A percentile compares a stretch with the other conserved stretches of the same genome.
phyloP scores from a whole-genome alignment of 2,888 invertebrate species.

The Tachystola acroxantha region DNA sequence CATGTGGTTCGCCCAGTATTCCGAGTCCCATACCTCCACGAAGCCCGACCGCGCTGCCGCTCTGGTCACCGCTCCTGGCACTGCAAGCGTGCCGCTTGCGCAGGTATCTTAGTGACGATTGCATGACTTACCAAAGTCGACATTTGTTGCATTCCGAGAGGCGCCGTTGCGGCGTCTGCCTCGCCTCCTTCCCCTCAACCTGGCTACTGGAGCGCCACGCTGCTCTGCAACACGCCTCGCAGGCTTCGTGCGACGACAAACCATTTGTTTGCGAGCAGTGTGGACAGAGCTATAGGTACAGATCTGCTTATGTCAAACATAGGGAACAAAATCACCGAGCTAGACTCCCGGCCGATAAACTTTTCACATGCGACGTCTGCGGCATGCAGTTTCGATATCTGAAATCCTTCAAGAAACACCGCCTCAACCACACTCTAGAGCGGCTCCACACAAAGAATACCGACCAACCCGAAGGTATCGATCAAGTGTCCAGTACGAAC shows the following conservation, averaged over 20 bases:
- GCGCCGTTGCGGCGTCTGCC: constrained; percentile 88
- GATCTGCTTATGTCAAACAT: constrained; percentile 86
- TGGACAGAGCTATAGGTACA: constrained; percentile 92
- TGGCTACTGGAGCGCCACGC: constrained; percentile 93
- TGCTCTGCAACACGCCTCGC: constrained; percentile 88
- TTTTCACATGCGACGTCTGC: constrained; percentile 94
- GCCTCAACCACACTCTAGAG: constrained; percentile 91
- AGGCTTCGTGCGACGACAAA: constrained; percentile 84
- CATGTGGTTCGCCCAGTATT: constrained; percentile 46
- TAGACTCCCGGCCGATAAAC: constrained; percentile 90
- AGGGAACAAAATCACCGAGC: constrained; percentile 94
- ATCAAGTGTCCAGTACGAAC: constrained; percentile 85
- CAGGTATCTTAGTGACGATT: constrained; percentile 71
- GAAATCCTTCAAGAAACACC: constrained; percentile 93
- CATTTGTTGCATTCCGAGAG: constrained; percentile 57
- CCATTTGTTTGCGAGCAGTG: constrained; percentile 95
- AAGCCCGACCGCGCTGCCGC: constrained; percentile 54
- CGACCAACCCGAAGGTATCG: constrained; percentile 73
- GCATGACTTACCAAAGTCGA: constrained; percentile 62
- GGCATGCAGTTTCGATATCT: constrained; percentile 95
- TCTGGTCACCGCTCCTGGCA: constrained; percentile 69
- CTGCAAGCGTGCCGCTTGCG: constrained; percentile 68
- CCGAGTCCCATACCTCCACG: constrained; percentile 53
- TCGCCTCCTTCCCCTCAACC: constrained; percentile 91
- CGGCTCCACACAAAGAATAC: constrained; percentile 85